Evolutionary conservation across 1,140 invertebrate species (phyloP), one percentile per base, ranked within the genome.

Genomic region (Drosophila serrata): DNA sequence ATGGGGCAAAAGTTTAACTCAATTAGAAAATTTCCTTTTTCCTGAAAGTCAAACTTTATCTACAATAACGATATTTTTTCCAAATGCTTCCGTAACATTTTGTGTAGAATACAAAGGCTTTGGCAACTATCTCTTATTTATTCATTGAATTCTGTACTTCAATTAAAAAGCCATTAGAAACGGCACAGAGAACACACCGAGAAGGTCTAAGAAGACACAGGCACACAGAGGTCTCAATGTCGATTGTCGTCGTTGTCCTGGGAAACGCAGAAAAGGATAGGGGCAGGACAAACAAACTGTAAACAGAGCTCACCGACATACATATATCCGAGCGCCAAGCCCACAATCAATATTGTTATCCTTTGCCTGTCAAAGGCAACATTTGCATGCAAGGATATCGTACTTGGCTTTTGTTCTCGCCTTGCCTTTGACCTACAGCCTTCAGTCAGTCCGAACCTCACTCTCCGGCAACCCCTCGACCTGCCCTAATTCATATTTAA

Each of bases 151-250:
- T 87, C 74, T 79, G 62, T 75, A 69, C 79, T 87, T 87, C 79
- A 87, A 87, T 87, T 87, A 87, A 87, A 87, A 87, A 79, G 75
- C 62, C 82, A 87, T 87, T 87, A 87, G 70, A 86, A 80, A 35
- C 35, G 35, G 24, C 58, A 40, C 51, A 70, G 9, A 58, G 22
- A 37, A 22, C 64, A 46, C 24, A 46, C 19, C 13, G 33, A 24
- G 33, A 45, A 51, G 13, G 48, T 42, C 35, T 9, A 33, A 39
- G 29, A 61, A 35, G 43, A 48, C 69, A 42, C 4, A 67, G 55
- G 58, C 17, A 43, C 17, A 43, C 70, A 22, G 67, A 67, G 45
- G 73, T 49, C 73, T 70, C 61, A 70, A 75, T 81, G 72, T 56
- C 85, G 78, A 84, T 64, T 53, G 31, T 6, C 49, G 4, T 29